Evolutionary conservation across 2,113 vertebrate genomes (phyloP), one percentile per base, ranked within the genome.

Genomic region (Phrynosoma platyrhinos): DNA sequence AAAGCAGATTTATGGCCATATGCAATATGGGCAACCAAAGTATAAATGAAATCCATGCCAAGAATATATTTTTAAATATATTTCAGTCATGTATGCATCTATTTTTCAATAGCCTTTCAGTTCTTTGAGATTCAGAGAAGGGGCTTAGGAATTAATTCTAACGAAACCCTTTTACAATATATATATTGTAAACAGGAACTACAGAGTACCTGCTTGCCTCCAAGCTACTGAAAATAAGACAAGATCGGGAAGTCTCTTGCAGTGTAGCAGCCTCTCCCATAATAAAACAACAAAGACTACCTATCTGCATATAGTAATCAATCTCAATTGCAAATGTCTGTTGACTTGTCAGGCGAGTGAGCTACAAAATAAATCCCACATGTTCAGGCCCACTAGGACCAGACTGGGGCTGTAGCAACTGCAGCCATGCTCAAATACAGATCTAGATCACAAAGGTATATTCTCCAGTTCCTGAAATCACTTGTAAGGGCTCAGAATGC

Each of bases 1-100:
- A 85, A 85, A 85, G 83, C 83, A 85, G 83, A 62, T 85, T 85
- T 85, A 76, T 5, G 53, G 76, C 72, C 55, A 62, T 47, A 76
- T 62, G 74, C 83, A 85, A 85, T 64, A 76, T 47, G 72, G 55
- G 72, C 72, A 64, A 55, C 14, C 32, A 42, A 40, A 47, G 71
- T 76, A 30, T 42, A 77, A 76, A 64, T 42, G 30, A 42, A 20
- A 27, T 7, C 32, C 23, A 14, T 64, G 72, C 83, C 83, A 76
- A 76, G 23, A 76, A 18, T 47, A 62, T 77, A 42, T 62, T 72
- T 62, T 85, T 85, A 62, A 85, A 76, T 75, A 36, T 25, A 58
- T 36, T 58, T 25, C 52, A 27, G 55, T 84, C 52, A 62, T 75
- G 83, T 71, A 40, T 40, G n/a, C 12, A 40, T 42, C 23, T n/a